These are phyloP conservation scores for Limnodromus scolopaceus DNA, from an alignment of 2,797 vertebrate genomes.

Conservation along the genomic window DNA sequence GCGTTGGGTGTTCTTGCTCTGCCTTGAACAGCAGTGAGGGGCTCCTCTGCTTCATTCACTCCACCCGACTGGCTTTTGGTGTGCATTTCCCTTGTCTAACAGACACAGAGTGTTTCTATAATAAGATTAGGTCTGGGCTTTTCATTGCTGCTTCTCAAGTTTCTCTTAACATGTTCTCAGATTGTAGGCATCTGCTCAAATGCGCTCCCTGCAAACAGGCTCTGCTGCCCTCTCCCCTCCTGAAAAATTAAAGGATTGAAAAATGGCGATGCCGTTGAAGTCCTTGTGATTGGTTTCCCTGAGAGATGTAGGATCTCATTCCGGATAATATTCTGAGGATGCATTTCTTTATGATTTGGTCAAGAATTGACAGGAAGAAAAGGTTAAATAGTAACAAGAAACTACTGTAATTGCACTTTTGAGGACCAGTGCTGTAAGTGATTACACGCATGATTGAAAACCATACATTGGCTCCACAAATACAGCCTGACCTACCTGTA, in stretches of 20 bases:
- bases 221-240: neutral
- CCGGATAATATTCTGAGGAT: conserved; percentile 17
- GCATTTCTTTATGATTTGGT: neutral
- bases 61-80: neutral
- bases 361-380: conserved; percentile 7
- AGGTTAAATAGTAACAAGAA: conserved; percentile 57
- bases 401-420: conserved; percentile 41
- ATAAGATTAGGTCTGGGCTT: conserved; percentile 51
- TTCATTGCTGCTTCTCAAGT: conserved; percentile 52
- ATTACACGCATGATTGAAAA: conserved; percentile 61
- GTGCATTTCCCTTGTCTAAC: neutral
- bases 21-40: rapidly evolving
- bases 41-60: neutral
- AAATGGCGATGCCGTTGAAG: rapidly evolving
- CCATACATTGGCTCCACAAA: conserved; percentile 44
- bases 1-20: rapidly evolving
- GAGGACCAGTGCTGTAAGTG: conserved; percentile 47
- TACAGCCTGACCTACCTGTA: conserved; percentile 76
- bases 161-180: conserved; percentile 21
- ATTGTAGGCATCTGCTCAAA: conserved; percentile 3
- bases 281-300: neutral
- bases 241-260: neutral
- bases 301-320: neutral
- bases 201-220: neutral
- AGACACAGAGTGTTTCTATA: neutral